Percentiles rank a stretch among this genome's conserved stretches.
Conservation (phyloP, 1,140 invertebrate genomes). For the Drosophila tsacasi region DNA sequence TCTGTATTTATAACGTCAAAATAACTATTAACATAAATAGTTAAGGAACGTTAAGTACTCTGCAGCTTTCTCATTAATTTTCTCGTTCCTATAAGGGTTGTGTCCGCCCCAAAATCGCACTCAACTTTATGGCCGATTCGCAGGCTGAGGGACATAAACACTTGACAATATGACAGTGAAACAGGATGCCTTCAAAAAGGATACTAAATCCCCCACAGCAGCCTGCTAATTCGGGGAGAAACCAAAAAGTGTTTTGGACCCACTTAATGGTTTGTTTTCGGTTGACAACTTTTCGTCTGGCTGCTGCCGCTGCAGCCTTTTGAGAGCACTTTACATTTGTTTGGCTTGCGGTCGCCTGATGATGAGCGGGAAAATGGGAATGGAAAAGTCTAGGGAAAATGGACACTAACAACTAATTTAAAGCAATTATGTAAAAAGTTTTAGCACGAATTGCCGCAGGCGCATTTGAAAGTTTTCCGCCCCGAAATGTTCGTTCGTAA, state of each 20-base stretch:
- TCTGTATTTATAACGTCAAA: not conserved
- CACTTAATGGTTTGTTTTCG: conserved; percentile 83
- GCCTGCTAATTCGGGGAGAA: conserved; percentile 63
- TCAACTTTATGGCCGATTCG: conserved; percentile 42
- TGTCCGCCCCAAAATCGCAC: conserved; percentile 9
- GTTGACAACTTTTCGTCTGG: conserved; percentile 76
- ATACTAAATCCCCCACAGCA: conserved; percentile 23
- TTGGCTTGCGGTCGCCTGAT: conserved; percentile 59
- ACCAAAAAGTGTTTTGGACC: conserved; percentile 68
- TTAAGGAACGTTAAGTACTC: not conserved
- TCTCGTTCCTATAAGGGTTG: not conserved
- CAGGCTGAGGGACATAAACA: conserved; percentile 56
- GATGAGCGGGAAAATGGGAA: conserved; percentile 7
- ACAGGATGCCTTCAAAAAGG: conserved; percentile 27
- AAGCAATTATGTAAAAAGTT: conserved; percentile 82
- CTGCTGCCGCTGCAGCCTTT: conserved; percentile 22
- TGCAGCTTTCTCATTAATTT: conserved; percentile 13
- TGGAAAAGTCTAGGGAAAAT: conserved; percentile 8
- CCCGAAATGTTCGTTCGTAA: conserved; percentile 65
- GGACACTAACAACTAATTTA: conserved; percentile 81
- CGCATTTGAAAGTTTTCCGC: conserved; percentile 60
- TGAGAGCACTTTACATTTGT: conserved; percentile 67
- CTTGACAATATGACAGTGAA: conserved; percentile 72
- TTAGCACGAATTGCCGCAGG: conserved; percentile 38
- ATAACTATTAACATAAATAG: conserved; percentile 2